Base-by-base conservation (phyloP, 2,113 vertebrate genomes). In the Podarcis muralis region DNA sequence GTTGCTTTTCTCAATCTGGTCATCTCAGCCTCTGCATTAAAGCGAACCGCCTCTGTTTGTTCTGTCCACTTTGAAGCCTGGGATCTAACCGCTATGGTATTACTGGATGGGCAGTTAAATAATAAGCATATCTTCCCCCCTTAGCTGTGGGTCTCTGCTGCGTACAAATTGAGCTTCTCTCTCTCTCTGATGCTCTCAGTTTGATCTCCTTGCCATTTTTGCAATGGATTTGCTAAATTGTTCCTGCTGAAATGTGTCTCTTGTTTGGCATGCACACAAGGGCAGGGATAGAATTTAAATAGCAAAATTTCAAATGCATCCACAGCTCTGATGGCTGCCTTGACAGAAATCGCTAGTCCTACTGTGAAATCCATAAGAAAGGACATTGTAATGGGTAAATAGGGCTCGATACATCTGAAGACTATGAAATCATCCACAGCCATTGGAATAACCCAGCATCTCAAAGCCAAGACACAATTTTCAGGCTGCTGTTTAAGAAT, bases 371-470 rank as follows among this genome's bases (percentile, higher is more conserved):
- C 81, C 22, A 48, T 75, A 53, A 80, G 81, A 84, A 80, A 81
- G 81, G 89, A 84, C 68, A 80, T 84, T 74, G 53, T 90, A 81
- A 87, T 90, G 53, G 65, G n/a, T 90, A 90, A 87, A 90, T 84
- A 80, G 82, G 81, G n/a, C 84, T 23, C 62, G 74, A 57, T 81
- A 84, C n/a, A 43, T 74, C 81, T 68, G 75, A 87, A 74, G 68
- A 8, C 30, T 80, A 43, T 87, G 66, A 79, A 90, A 80, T 71
- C 69, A 90, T 90, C 81, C 81, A 90, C 68, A 48, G 53, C 13
- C 12, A 66, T 66, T 57, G 30, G 53, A 23, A 79, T 78, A 87
- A 62, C 18, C 43, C 30, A 69, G 16, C 43, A 12, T 79, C 84
- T 84, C 82, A 84, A 89, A 84, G 43, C 82, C 15, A n/a, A 77